Evolutionary conservation across 2,888 invertebrate species (phyloP).

Genomic region (Aradus depressus): DNA sequence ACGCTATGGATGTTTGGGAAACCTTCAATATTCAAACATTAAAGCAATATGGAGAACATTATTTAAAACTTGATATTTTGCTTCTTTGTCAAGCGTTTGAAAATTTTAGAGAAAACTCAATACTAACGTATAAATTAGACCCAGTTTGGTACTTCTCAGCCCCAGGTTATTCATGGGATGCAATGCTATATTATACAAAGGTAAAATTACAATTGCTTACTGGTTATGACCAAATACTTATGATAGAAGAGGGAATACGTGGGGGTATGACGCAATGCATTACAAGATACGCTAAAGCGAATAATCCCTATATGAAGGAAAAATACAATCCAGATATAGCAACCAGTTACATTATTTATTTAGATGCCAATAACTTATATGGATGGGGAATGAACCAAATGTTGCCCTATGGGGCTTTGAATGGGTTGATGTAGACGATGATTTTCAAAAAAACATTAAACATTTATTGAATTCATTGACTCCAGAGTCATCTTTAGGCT

Average conservation of each 20-base stretch:
- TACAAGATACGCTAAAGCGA: slow-evolving; percentile 31
- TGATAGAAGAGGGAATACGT: slow-evolving; percentile 24
- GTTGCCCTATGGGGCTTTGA: slow-evolving; percentile 11
- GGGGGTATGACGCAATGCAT: slow-evolving; percentile 26
- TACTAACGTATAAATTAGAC: slow-evolving; percentile 23
- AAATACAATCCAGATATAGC: slow-evolving; percentile 27
- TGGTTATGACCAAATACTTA: slow-evolving; percentile 20
- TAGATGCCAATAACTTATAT: slow-evolving; percentile 22
- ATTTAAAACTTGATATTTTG: slow-evolving; percentile 19
- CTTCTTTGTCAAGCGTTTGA: slow-evolving; percentile 24
- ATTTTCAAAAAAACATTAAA: too few species aligned
- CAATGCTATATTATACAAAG: slow-evolving; percentile 13
- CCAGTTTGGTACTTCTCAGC: slow-evolving; percentile 15
- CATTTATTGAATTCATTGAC: too few species aligned
- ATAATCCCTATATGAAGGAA: slow-evolving; percentile 33
- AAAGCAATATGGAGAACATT: slow-evolving; percentile 32
- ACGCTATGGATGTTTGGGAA: slow-evolving; percentile 34
- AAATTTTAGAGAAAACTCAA: slow-evolving; percentile 26
- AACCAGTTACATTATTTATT: neutral
- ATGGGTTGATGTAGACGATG: slow-evolving; percentile 18
- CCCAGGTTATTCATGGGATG: slow-evolving; percentile 13
- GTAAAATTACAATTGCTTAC: slow-evolving; percentile 21
- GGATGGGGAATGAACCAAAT: slow-evolving; percentile 8
- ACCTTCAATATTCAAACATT: slow-evolving; percentile 33
- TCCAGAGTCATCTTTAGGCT: too few species aligned